Base-by-base conservation (phyloP, 1,140 invertebrate species). In the Hypothenemus hampei region DNA sequence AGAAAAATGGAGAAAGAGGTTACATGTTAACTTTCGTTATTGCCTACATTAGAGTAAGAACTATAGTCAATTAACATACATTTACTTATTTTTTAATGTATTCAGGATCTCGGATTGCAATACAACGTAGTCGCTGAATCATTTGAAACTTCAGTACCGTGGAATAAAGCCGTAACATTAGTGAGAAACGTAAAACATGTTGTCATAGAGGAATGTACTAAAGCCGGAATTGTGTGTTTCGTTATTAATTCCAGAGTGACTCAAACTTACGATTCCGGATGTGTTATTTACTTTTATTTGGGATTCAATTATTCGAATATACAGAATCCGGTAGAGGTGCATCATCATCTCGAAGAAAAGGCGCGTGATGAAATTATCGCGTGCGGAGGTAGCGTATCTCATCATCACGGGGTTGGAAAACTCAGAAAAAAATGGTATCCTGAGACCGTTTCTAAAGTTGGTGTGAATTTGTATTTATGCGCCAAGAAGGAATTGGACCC, bases 11-110 rank as follows among this genome's bases (percentile, higher is more conserved):
- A 0, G 85, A 92, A 70, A 79, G 91, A 26, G 97, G 97, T 4
- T 99, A 99, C 64, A 87, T 92, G 56, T 72, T 99, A 4, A 98
- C 97, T 0, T 98, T 97, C 71, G 92, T 97, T n/a, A 98, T 98
- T 54, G 97, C 96, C 11, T 99, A 99, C 69, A 85, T 98, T 13
- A 80, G 96, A 69, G 91, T 89, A 71, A 79, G 79, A 74, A 6
- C 29, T 3, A 1, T 29, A 29, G 7, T 18, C 18, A 13, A 5
- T 46, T 31, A 3, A 46, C 26, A 1, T 46, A n/a, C n/a, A 23
- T 21, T 3, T 20, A 22, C 40, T 54, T 46, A 55, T 24, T 36
- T 20, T 60, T 63, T 50, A n/a, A n/a, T n/a, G n/a, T n/a, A n/a
- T 49, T 16, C 71, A 93, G 89, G 96, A 99, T 73, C 73, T 98